Percentiles rank a stretch among this genome's conserved stretches.
Evolutionary conservation across 92 coral and sea anemone species (phyloP).

Genomic region (Umimayanthus kanabou): DNA sequence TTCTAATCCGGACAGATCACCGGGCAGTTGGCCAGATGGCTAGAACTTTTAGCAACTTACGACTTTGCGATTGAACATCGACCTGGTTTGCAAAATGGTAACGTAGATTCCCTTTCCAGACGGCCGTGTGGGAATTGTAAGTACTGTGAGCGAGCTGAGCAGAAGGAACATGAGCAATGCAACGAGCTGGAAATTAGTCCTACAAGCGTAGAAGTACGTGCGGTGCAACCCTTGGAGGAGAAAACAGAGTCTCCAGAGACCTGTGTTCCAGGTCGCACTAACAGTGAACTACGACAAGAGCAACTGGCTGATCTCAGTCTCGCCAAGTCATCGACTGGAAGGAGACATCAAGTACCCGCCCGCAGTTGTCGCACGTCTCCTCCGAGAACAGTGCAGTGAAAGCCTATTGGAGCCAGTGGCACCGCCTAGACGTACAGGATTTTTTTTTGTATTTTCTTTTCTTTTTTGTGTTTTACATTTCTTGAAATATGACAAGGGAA

Average conservation of each 20-base stretch:
- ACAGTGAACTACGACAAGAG: constrained; percentile 33
- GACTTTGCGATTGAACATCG: constrained; percentile 32
- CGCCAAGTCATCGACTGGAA: not conserved
- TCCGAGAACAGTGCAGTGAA: too few relatives aligned
- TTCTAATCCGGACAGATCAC: too few relatives aligned
- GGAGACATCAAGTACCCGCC: not conserved
- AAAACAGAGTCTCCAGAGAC: constrained; percentile 4
- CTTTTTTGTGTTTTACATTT: too few relatives aligned
- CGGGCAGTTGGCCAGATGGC: constrained; percentile 41
- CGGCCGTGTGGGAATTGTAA: too few relatives aligned
- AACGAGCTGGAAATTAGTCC: too few relatives aligned
- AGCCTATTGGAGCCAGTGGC: too few relatives aligned
- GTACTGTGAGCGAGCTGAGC: not conserved
- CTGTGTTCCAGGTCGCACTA: constrained; percentile 9
- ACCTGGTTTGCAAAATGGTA: constrained; percentile 12
- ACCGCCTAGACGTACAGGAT: too few relatives aligned
- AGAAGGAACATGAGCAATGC: not conserved
- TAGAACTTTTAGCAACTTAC: not conserved
- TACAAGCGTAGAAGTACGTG: too few relatives aligned
- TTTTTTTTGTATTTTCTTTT: too few relatives aligned
- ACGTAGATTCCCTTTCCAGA: not conserved
- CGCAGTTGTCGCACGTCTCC: not conserved
- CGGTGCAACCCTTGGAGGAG: not conserved
- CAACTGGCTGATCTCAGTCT: constrained; percentile 35
- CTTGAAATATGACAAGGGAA: too few relatives aligned